Evolutionary conservation across 2,888 invertebrate species (phyloP).

Genomic region (Hydriomena furcata): DNA sequence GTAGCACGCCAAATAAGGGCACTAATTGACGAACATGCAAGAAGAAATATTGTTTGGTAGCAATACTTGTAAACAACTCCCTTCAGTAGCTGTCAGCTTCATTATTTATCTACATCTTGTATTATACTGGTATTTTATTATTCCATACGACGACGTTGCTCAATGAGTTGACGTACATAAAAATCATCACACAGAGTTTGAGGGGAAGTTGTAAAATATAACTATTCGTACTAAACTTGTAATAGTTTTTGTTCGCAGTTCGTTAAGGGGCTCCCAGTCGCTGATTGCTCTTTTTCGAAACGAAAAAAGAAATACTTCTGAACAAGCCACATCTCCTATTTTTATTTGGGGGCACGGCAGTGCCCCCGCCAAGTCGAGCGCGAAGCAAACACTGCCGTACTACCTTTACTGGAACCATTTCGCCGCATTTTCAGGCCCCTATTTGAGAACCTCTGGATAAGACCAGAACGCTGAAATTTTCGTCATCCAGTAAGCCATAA

Average conservation of each 20-base stretch:
- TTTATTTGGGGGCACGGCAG: no score
- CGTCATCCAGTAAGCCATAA: no score
- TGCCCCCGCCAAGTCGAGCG: no score
- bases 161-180: conserved; percentile 27
- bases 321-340: no score
- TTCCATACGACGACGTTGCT: conserved; percentile 17
- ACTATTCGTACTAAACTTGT: conserved; percentile 2
- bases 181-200: conserved; percentile 9
- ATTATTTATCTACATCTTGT: conserved; percentile 18
- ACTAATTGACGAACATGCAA: conserved; percentile 28
- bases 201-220: conserved; percentile 23
- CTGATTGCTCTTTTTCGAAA: no score
- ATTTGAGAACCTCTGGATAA: no score
- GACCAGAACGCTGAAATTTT: no score
- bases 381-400: no score
- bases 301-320: no score
- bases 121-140: conserved; percentile 10
- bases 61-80: conserved; percentile 20
- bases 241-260: conserved; percentile 8
- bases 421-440: no score
- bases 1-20: conserved; percentile 40
- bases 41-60: conserved; percentile 21
- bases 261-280: no score
- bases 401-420: no score
- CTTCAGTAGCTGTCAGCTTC: conserved; percentile 4